phyloP scores from a whole-genome alignment of 2,113 vertebrate species.

The Alouatta palliata region DNA sequence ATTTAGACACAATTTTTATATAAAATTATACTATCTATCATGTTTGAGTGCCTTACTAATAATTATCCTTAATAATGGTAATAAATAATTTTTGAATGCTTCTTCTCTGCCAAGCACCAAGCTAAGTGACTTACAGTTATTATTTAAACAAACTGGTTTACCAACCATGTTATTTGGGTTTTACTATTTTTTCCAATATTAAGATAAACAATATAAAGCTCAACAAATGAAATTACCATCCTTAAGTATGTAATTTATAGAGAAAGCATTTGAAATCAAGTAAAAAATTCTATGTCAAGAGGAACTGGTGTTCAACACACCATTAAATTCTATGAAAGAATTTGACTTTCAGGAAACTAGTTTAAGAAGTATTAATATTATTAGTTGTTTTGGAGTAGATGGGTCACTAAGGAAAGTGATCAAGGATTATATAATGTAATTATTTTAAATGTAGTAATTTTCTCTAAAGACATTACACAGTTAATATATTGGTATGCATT shows the following conservation, averaged over 20 bases:
- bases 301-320: not conserved
- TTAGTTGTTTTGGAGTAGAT: not conserved
- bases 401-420: not conserved
- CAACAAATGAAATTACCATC: not conserved
- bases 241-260: not conserved
- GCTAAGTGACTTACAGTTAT: not conserved
- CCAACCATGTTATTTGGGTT: not conserved
- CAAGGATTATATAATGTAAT: not conserved
- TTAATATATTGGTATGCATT: not conserved
- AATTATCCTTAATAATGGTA: constrained; percentile 5
- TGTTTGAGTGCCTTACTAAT: not conserved
- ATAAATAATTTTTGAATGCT: constrained; percentile 24
- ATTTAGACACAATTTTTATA: not conserved
- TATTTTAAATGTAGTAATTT: not conserved
- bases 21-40: not conserved
- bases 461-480: not conserved
- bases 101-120: not conserved
- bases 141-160: constrained; percentile 15
- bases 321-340: not conserved
- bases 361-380: not conserved
- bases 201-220: not conserved
- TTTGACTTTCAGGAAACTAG: not conserved
- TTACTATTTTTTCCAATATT: not conserved
- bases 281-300: not conserved
- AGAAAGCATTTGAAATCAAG: not conserved